These are phyloP conservation scores for Apantesis nais DNA, from an alignment of 2,888 invertebrate species.

Conservation along the genomic window DNA sequence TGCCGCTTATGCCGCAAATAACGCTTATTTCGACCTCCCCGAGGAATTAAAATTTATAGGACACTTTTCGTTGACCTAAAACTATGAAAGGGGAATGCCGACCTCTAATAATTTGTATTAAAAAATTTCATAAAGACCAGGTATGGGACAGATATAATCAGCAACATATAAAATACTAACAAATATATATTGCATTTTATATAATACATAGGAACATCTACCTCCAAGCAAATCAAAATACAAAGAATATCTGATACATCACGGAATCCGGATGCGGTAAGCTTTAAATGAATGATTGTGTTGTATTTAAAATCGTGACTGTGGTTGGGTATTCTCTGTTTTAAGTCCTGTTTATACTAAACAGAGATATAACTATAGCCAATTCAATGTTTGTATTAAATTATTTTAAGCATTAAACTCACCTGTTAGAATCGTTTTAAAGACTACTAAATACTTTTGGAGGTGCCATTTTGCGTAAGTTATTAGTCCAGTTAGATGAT, in stretches of 20 bases:
- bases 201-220: no score
- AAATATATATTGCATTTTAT: no score
- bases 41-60: no score
- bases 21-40: no score
- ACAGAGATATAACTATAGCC: background rate
- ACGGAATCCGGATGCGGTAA: constrained; percentile 47
- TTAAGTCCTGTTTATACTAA: background rate
- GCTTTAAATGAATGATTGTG: constrained; percentile 19
- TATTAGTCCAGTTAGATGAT: background rate
- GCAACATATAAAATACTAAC: no score
- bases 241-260: constrained; percentile 16
- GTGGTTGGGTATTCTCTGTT: constrained; percentile 13
- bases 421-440: background rate
- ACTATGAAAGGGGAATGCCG: no score
- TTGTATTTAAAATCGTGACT: constrained; percentile 40
- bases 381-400: background rate
- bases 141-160: no score
- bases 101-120: no score
- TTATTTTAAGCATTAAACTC: background rate
- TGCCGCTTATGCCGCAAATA: no score
- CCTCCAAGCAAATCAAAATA: background rate
- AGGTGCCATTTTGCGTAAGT: background rate
- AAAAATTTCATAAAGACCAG: no score
- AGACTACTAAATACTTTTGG: background rate
- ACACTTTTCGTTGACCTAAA: no score